A percentile compares a stretch with the other conserved stretches of the same genome.
phyloP scores from a whole-genome alignment of 2,113 vertebrate genomes.

The Nicator chloris region DNA sequence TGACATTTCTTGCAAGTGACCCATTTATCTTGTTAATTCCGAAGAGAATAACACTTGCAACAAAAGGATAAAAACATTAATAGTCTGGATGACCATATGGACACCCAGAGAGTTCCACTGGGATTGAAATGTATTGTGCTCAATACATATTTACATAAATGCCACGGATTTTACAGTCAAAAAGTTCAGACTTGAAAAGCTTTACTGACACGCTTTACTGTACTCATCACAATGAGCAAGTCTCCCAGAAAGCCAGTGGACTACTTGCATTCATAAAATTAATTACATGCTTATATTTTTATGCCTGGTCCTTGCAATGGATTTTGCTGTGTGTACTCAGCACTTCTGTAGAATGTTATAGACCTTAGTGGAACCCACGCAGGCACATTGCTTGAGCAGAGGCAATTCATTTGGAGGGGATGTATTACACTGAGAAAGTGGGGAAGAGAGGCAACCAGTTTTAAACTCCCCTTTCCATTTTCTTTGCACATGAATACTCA shows the following conservation, averaged over 20 bases:
- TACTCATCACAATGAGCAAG: neutral
- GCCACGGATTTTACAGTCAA: neutral
- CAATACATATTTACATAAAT: neutral
- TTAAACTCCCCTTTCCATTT: neutral
- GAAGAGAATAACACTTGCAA: neutral
- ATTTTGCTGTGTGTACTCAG: neutral
- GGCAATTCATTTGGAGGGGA: neutral
- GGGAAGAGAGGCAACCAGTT: neutral
- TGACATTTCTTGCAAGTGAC: constrained; percentile 8
- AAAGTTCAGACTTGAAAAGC: neutral
- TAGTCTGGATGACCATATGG: neutral
- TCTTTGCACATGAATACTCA: neutral
- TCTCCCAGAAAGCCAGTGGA: neutral
- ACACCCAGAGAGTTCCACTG: neutral
- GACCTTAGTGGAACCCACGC: neutral
- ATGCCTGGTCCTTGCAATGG: neutral
- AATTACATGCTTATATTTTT: neutral
- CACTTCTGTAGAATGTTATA: neutral
- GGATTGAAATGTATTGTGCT: neutral
- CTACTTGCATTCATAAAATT: neutral
- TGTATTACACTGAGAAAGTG: neutral
- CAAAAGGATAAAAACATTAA: constrained; percentile 27
- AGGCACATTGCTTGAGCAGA: neutral
- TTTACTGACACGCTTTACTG: neutral
- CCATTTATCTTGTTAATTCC: constrained; percentile 26